Percentiles rank a stretch among this genome's conserved stretches.
Conservation (phyloP, 2,113 vertebrate genomes). For the Chauna torquata region DNA sequence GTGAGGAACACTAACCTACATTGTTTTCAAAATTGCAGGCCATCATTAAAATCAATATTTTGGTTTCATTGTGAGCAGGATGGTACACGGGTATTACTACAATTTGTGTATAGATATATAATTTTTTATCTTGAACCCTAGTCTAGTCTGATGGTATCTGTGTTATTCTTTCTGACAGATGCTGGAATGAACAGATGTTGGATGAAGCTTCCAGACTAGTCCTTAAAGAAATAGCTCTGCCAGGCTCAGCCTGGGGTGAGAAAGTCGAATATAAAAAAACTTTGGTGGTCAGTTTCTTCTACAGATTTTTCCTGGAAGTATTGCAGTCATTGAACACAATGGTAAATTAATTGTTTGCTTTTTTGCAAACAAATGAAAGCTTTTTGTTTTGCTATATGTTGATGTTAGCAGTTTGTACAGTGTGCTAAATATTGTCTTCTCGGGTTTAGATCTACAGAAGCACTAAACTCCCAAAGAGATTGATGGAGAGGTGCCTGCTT, state of each 20-base stretch:
- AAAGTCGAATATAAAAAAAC: constrained; percentile 84
- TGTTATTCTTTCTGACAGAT: constrained; percentile 36
- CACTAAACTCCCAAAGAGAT: background rate
- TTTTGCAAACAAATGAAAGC: background rate
- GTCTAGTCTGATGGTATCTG: background rate
- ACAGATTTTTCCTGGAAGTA: constrained; percentile 88
- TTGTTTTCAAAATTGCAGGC: background rate
- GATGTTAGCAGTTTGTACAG: background rate
- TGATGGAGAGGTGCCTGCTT: background rate
- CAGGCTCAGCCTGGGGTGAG: constrained; percentile 74
- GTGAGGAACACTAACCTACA: background rate
- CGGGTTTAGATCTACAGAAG: background rate
- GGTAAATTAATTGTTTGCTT: constrained; percentile 18
- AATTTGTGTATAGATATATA: background rate
- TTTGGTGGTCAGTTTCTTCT: constrained; percentile 87
- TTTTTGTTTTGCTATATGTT: background rate
- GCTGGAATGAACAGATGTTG: constrained; percentile 84
- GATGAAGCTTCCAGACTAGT: constrained; percentile 80
- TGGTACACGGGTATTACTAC: background rate
- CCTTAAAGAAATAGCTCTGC: constrained; percentile 81
- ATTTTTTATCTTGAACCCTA: background rate
- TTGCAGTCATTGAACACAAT: constrained; percentile 74
- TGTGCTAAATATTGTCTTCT: background rate
- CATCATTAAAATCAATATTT: background rate
- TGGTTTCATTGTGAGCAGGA: background rate